Evolutionary conservation across 2,113 vertebrate genomes (phyloP).

Genomic region (Clarias magur): DNA sequence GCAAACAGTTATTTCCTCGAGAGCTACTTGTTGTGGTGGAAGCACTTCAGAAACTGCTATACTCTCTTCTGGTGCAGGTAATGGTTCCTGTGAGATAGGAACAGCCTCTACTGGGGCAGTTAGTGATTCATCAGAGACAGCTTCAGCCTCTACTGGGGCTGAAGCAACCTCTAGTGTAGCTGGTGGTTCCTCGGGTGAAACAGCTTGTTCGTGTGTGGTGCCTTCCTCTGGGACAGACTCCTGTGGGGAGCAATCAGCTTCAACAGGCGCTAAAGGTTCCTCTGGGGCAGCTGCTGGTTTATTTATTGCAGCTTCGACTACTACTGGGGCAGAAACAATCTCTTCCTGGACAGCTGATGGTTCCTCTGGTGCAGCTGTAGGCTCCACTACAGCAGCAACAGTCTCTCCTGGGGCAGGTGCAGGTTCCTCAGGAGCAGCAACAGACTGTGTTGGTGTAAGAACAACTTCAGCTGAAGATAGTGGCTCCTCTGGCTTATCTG

Average conservation of each 20-base stretch:
- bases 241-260: not conserved
- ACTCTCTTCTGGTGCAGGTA: not conserved
- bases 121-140: constrained; percentile 14
- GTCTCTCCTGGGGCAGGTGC: constrained; percentile 12
- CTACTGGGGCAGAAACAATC: not conserved
- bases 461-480: not conserved
- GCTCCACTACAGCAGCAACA: not conserved
- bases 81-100: not conserved
- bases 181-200: constrained; percentile 8
- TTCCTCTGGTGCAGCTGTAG: constrained; percentile 36
- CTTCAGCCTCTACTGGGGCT: constrained; percentile 1
- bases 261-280: not conserved
- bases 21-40: not conserved
- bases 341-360: not conserved
- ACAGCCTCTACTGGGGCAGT: constrained; percentile 4
- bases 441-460: constrained; percentile 55
- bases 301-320: not conserved
- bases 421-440: constrained; percentile 29
- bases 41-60: not conserved
- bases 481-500: constrained; percentile 25
- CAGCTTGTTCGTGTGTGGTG: not conserved
- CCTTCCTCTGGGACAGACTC: constrained; percentile 21
- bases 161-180: constrained; percentile 4
- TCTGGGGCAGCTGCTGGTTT: not conserved
- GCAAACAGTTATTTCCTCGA: not conserved